Evolutionary conservation across 2,797 vertebrate species (phyloP).

Genomic region (Aselliscus stoliczkanus): DNA sequence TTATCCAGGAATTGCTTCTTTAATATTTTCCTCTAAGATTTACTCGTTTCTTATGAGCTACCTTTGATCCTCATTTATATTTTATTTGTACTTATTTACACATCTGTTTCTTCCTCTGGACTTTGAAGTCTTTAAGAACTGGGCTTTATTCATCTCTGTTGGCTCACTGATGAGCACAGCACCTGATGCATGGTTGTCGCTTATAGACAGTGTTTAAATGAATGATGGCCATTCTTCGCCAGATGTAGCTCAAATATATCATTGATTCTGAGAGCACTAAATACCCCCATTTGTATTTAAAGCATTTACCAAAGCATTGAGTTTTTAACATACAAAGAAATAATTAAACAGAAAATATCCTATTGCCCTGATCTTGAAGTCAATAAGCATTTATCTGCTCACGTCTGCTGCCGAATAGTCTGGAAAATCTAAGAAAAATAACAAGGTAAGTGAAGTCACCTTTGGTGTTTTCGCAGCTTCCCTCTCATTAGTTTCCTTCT

Average conservation of each 20-base stretch:
- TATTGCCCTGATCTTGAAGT: not conserved
- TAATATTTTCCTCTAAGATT: not conserved
- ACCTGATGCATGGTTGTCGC: not conserved
- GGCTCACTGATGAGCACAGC: not conserved
- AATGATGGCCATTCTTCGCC: not conserved
- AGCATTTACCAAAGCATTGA: not conserved
- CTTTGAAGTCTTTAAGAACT: not conserved
- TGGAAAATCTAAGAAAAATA: not conserved
- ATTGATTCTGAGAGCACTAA: not conserved
- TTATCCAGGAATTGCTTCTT: not conserved
- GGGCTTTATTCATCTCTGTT: not conserved
- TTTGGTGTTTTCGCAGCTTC: not conserved
- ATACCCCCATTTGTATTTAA: not conserved
- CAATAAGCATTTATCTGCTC: not conserved
- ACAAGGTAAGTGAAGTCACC: not conserved
- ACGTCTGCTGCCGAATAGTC: not conserved
- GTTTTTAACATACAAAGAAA: slow-evolving; percentile 9
- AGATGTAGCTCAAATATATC: not conserved
- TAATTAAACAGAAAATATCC: not conserved
- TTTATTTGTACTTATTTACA: not conserved
- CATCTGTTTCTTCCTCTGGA: not conserved
- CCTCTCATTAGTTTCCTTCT: not conserved
- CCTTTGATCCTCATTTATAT: not conserved
- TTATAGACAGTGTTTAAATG: not conserved
- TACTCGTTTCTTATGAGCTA: not conserved